Evolutionary conservation across 2,888 invertebrate genomes (phyloP), one percentile per base, ranked within the genome.

Genomic region (Xestobium rufovillosum): DNA sequence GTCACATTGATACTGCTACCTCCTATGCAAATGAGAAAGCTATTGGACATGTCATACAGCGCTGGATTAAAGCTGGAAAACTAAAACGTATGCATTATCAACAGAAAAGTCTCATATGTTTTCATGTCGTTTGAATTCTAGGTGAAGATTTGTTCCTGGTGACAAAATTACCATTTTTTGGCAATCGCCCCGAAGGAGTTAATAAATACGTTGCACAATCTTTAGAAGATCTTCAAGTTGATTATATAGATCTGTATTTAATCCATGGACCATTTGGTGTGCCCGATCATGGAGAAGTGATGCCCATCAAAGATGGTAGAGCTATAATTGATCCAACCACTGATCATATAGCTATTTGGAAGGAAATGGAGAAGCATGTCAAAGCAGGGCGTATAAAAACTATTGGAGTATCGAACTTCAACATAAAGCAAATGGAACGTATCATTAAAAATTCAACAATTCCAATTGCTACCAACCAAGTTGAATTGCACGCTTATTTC

Each of bases 331-430:
- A 83, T 55, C 56, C 59, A 9, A 69, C 67, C 14, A 85, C 85
- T 0, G 78, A 89, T 65, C 78, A 80, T 47, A 51, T 79, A 12
- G 80, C 78, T 17, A 68, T 82, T 29, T 92, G 91, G 90, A 75
- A 76, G 72, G 80, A 79, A 61, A 48, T 86, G 70, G 75, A 83
- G 52, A 71, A 75, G 40, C 71, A 83, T 53, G 80, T 83, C 14
- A 70, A 75, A 15, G 67, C 68, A 1, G 88, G 88, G 0, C 69
- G 77, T 12, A 69, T 81, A 0, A 83, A 78, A 53, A 74, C 86
- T 8, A 85, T 92, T 51, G 92, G 92, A 0, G 59, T 92, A 3
- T 92, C 90, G 0, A 92, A 92, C 61, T 80, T 88, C 59, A 89
- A 82, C 59, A 67, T 66, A 16, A 67, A 70, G 13, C 92, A 92